These are phyloP conservation scores for Leptodirus hochenwartii DNA, from an alignment of 2,888 invertebrate genomes.

Conservation along the genomic window DNA sequence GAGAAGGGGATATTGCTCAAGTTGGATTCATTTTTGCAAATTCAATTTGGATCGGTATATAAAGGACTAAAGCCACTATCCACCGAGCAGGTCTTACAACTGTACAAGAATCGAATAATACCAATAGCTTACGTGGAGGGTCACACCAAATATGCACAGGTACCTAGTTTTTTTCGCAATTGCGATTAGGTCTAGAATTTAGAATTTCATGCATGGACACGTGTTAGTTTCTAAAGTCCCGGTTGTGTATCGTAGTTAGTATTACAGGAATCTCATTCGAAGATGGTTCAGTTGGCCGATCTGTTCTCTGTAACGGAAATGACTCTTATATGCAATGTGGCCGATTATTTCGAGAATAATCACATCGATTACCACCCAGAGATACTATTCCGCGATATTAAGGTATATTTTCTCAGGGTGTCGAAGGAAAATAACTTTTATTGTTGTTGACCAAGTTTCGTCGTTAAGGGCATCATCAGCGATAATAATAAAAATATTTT, in stretches of 20 bases:
- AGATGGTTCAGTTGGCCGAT: constrained; percentile 92
- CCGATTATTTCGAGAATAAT: constrained; percentile 78
- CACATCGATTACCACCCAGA: constrained; percentile 90
- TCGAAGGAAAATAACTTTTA: too few relatives aligned
- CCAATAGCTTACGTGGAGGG: constrained; percentile 79
- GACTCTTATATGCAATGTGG: constrained; percentile 81
- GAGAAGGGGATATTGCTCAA: constrained; percentile 86
- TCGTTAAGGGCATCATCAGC: too few relatives aligned
- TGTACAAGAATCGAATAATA: constrained; percentile 74
- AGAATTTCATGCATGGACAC: too few relatives aligned
- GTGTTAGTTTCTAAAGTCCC: too few relatives aligned
- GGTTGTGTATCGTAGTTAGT: constrained; percentile 7
- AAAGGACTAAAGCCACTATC: constrained; percentile 65
- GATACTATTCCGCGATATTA: constrained; percentile 52
- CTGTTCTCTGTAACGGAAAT: constrained; percentile 95
- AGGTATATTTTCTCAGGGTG: too few relatives aligned
- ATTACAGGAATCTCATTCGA: constrained; percentile 37
- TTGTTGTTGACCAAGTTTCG: too few relatives aligned
- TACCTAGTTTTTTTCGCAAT: constrained; percentile 25
- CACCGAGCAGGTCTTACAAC: constrained; percentile 64
- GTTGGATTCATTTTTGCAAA: constrained; percentile 90
- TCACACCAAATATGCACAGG: constrained; percentile 49
- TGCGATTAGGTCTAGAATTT: too few relatives aligned
- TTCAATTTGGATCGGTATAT: constrained; percentile 89
- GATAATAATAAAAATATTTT: too few relatives aligned